phyloP scores from a whole-genome alignment of 2,888 invertebrate genomes.

The Taenaris catops region DNA sequence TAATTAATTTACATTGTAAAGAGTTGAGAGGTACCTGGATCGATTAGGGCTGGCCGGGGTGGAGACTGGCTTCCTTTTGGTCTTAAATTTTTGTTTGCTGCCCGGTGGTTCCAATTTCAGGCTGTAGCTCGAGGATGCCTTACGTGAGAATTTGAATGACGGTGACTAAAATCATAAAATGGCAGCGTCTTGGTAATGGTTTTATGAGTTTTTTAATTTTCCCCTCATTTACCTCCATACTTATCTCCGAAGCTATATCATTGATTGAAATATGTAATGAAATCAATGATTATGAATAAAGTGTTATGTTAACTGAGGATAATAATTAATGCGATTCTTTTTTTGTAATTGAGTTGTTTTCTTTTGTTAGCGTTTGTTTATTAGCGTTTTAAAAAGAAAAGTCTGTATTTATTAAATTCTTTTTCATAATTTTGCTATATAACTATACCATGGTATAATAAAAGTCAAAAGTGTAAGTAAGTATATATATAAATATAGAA shows the following conservation, averaged over 20 bases:
- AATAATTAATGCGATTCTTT: no score
- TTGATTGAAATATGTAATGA: neutral
- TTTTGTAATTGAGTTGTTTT: no score
- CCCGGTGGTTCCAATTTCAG: slow-evolving; percentile 95
- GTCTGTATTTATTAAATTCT: no score
- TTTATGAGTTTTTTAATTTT: slow-evolving; percentile 11
- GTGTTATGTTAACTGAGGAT: no score
- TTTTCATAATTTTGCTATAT: no score
- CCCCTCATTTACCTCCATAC: slow-evolving; percentile 6
- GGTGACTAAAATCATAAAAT: slow-evolving; percentile 87
- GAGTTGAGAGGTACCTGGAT: slow-evolving; percentile 61
- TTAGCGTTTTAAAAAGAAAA: no score
- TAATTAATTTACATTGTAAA: neutral
- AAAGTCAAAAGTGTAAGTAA: no score
- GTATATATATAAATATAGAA: no score
- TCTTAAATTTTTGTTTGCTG: slow-evolving; percentile 91
- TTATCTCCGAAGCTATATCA: no score
- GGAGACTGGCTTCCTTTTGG: slow-evolving; percentile 94
- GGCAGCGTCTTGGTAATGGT: slow-evolving; percentile 22
- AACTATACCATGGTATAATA: no score
- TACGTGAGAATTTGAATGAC: slow-evolving; percentile 98
- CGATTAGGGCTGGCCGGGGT: slow-evolving; percentile 96
- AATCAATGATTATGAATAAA: no score
- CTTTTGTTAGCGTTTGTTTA: no score
- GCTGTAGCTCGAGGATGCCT: slow-evolving; percentile 98